Percentiles rank a stretch among this genome's conserved stretches.
Conservation (phyloP, 2,797 vertebrate species). For the Helarctos malayanus region DNA sequence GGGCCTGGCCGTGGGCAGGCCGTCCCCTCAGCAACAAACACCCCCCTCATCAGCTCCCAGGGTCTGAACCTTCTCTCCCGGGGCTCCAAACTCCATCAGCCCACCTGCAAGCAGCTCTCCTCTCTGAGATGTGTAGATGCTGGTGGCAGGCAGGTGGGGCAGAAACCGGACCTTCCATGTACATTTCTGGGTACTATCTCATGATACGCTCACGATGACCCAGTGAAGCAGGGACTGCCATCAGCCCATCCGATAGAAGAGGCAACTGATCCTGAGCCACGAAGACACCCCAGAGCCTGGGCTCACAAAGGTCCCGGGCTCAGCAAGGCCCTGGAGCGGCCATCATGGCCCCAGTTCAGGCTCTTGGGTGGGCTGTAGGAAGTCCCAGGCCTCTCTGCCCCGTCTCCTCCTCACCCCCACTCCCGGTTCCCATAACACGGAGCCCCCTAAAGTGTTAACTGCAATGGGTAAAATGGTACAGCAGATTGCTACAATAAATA, state of each 20-base stretch:
- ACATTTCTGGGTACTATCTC: background rate
- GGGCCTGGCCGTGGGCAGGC: background rate
- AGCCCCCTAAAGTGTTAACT: slow-evolving; percentile 92
- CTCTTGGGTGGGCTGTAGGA: background rate
- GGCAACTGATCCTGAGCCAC: background rate
- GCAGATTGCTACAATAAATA: slow-evolving; percentile 99
- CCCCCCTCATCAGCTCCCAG: background rate
- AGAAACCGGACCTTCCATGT: rapidly evolving
- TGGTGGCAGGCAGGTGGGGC: background rate
- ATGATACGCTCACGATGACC: rapidly evolving
- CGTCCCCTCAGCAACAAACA: background rate
- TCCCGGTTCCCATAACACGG: slow-evolving; percentile 64
- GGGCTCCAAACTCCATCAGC: background rate
- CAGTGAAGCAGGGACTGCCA: background rate
- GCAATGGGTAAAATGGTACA: slow-evolving; percentile 92
- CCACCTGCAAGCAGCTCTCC: background rate
- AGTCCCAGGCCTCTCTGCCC: background rate
- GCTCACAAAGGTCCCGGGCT: background rate
- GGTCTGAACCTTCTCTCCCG: background rate
- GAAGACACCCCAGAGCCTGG: background rate
- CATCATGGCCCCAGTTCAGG: rapidly evolving
- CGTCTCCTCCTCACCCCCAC: background rate
- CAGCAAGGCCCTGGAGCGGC: rapidly evolving
- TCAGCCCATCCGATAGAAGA: background rate
- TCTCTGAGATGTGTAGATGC: background rate